Base-by-base conservation (phyloP, 2,888 invertebrate species). In the Eupeodes latifasciatus region DNA sequence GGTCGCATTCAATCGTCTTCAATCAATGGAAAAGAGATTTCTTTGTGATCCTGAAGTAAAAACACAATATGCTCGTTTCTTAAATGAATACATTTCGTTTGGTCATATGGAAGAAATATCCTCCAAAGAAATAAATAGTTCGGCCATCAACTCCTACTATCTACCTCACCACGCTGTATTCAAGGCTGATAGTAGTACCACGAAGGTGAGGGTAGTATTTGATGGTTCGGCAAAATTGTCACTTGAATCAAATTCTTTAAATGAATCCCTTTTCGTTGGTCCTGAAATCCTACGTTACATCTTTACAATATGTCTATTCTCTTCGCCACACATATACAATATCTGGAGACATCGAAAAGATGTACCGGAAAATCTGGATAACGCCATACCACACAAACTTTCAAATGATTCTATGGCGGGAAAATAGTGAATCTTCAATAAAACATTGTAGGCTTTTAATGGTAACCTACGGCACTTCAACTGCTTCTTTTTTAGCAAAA, bases 401-500 rank as follows among this genome's bases (percentile, higher is more conserved):
- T 67, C 84, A 89, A 67, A 19, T 81, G 11, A 84, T 89, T 67
- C 34, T 79, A 14, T 89, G 79, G 72, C 78, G 81, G 1, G 59
- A 71, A 19, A 51, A 57, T 5, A 62, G 64, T n/a, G 11, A 67
- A 2, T 51, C 76, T 19, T 51, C 62, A 0, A 57, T 81, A 11
- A 53, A 69, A 14, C 77, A 83, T 36, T 88, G 57, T 55, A 66
- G 2, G 10, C 61, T 64, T 64, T 64, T 40, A 47, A 64, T 44
- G 12, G 88, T 86, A 3, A 85, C 85, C 3, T 89, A 82, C 62
- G 83, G 89, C 14, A 83, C 78, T 4, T 57, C 74, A n/a, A 74
- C 76, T 34, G 89, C 85, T 19, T 79, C 86, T 62, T 84, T 71
- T 64, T 59, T 89, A 47, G 81, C 90, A 51, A 79, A 85, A 1